These are phyloP conservation scores for Phoeniculus purpureus DNA, from an alignment of 2,797 vertebrate species.

Conservation along the genomic window DNA sequence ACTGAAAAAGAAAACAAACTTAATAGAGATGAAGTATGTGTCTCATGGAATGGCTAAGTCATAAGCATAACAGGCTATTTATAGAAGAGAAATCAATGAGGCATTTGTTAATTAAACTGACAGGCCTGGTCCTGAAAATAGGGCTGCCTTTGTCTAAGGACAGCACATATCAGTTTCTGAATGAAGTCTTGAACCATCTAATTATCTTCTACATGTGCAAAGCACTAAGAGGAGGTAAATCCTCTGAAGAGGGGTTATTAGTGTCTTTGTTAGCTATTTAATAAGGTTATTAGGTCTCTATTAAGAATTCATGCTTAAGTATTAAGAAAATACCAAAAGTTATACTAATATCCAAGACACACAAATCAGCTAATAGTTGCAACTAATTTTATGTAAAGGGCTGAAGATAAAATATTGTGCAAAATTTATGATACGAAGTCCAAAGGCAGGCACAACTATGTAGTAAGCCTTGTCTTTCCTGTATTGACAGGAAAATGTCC, in stretches of 20 bases:
- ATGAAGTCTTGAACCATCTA: background rate
- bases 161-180: background rate
- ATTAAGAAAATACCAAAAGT: background rate
- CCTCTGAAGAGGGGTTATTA: background rate
- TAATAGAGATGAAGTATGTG: background rate
- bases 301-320: background rate
- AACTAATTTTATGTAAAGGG: background rate
- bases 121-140: background rate
- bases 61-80: background rate
- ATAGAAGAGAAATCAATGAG: background rate
- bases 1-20: background rate
- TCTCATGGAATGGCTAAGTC: background rate
- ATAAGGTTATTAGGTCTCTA: background rate
- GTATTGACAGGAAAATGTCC: background rate
- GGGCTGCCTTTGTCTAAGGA: background rate
- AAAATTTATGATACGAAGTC: background rate
- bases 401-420: background rate
- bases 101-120: conserved; percentile 23
- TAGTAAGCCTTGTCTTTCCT: background rate
- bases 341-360: background rate
- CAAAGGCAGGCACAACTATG: background rate
- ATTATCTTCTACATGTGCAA: background rate
- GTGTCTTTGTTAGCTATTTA: background rate
- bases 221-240: background rate
- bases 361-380: background rate